These are phyloP conservation scores for Megalops cyprinoides DNA, from an alignment of 2,797 vertebrate genomes.

Conservation along the genomic window DNA sequence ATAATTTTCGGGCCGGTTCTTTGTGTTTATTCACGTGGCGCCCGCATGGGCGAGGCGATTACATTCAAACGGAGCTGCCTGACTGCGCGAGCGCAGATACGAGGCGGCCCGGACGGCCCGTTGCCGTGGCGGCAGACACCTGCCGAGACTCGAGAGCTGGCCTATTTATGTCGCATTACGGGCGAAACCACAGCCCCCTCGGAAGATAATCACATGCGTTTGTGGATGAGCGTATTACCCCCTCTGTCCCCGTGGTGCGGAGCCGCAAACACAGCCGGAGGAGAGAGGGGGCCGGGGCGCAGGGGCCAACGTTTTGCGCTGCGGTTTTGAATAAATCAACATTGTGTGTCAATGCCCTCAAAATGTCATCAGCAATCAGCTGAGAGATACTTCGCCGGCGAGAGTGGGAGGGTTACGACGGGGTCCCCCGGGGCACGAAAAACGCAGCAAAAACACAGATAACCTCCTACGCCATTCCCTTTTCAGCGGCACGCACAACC, in stretches of 20 bases:
- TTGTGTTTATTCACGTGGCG: neutral
- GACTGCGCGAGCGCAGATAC: neutral
- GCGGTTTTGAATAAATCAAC: constrained; percentile 30
- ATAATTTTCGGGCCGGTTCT: neutral
- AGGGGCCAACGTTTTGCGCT: too few species aligned
- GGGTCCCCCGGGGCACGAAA: neutral
- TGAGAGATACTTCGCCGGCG: neutral
- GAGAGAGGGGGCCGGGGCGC: neutral
- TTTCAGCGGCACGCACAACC: neutral
- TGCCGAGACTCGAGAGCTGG: neutral
- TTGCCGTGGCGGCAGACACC: neutral
- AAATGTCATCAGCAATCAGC: constrained; percentile 30
- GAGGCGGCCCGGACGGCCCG: neutral
- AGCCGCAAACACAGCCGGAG: neutral
- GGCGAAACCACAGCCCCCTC: neutral
- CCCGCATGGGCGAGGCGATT: neutral
- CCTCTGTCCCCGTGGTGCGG: neutral
- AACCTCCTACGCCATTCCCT: neutral
- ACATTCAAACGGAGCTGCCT: neutral
- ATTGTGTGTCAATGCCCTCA: constrained; percentile 19
- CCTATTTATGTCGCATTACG: neutral
- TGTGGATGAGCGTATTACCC: neutral
- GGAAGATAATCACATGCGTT: neutral
- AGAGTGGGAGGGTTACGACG: neutral
- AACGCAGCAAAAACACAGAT: neutral